Base-by-base conservation (phyloP, 2,888 invertebrate species). In the Heteromyza rotundicornis region DNA sequence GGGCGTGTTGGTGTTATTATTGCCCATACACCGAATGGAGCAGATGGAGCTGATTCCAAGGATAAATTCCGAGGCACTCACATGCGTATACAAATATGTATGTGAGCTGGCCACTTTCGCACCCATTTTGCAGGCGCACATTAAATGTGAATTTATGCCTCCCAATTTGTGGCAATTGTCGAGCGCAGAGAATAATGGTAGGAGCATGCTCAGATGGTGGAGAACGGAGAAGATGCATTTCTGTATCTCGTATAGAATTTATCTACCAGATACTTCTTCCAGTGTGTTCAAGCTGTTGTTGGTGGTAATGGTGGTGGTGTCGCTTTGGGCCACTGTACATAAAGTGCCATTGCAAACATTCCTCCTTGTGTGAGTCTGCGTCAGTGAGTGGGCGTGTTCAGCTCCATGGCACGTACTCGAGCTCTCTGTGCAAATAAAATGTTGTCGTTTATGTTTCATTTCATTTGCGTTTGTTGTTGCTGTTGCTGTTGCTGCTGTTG, bases 361-460 rank as follows among this genome's bases (percentile, higher is more conserved):
- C n/a, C n/a, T n/a, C n/a, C n/a, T n/a, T n/a, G n/a, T 3, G 3
- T 40, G 14, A 3, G 10, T 55, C 50, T 49, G 49, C 55, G 36
- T 55, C 32, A 20, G 22, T 20, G 56, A 22, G 56, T 44, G 56
- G 56, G 56, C 56, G 56, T 56, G 56, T 23, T 27, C 56, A 47
- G n/a, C n/a, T n/a, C n/a, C n/a, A n/a, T n/a, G n/a, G n/a, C n/a
- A n/a, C n/a, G n/a, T n/a, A 22, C 16, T 19, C 16, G 47, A 44
- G n/a, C 56, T 23, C 56, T 44, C 17, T 47, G 56, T 56, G 47
- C 24, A 56, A 56, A 56, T 56, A 56, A 56, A 16, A 47, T 16
- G 12, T 47, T 56, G 14, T 56, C 24, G 23, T 47, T 20, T 40
- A 14, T 22, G n/a, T 5, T 47, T 19, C 19, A 19, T 2, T 2